Percentiles rank a stretch among this genome's conserved stretches.
Conservation (phyloP, 2,888 invertebrate species). For the Sinelater perroti region DNA sequence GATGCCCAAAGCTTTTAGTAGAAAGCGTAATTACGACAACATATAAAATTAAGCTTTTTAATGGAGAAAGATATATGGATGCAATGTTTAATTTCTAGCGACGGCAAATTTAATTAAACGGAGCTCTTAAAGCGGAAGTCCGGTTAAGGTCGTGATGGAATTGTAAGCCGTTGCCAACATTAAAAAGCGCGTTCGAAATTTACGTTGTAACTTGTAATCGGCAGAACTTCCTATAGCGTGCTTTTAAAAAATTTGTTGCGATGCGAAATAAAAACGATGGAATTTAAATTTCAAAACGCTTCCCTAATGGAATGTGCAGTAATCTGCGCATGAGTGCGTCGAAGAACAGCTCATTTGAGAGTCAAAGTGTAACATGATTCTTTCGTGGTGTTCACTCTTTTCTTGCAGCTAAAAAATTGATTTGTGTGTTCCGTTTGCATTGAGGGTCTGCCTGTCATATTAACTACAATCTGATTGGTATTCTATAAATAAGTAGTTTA, state of each 20-base stretch:
- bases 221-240: too few relatives aligned
- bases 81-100: constrained; percentile 8
- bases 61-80: constrained; percentile 4
- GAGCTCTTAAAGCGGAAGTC: constrained; percentile 4
- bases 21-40: neutral
- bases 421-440: too few relatives aligned
- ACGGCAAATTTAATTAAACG: constrained; percentile 14
- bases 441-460: too few relatives aligned
- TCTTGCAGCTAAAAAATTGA: too few relatives aligned
- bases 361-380: constrained; percentile 16
- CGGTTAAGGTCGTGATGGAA: neutral
- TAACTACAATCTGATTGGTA: too few relatives aligned
- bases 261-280: constrained; percentile 13
- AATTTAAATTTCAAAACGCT: constrained; percentile 30
- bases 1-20: neutral
- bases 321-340: constrained; percentile 12
- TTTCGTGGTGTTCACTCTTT: constrained; percentile 26
- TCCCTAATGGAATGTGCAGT: constrained; percentile 26
- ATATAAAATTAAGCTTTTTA: constrained; percentile 5
- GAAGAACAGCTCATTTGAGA: constrained; percentile 21
- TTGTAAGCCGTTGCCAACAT: neutral
- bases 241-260: too few relatives aligned
- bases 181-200: too few relatives aligned
- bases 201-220: too few relatives aligned
- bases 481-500: too few relatives aligned